phyloP scores from a whole-genome alignment of 1,140 invertebrate species.

The Coelopa frigida region DNA sequence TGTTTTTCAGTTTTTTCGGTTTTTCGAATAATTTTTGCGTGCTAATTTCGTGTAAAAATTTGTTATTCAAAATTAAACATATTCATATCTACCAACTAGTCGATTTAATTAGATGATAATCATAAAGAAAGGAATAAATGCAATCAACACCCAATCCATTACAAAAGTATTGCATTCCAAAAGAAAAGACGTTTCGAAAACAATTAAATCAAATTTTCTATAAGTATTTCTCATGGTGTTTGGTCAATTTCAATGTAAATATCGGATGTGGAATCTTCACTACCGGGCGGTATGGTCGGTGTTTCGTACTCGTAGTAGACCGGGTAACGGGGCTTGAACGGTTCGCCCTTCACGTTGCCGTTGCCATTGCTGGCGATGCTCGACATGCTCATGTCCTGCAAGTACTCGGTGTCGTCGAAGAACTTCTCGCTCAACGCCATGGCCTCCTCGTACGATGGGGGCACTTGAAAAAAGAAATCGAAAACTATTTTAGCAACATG shows the following conservation, averaged over 20 bases:
- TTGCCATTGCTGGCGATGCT: conserved; percentile 27
- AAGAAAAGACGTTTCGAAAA: background rate
- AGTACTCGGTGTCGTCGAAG: conserved; percentile 37
- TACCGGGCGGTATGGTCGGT: conserved; percentile 44
- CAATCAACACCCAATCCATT: no score
- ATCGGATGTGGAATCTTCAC: conserved; percentile 37
- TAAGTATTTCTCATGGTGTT: background rate
- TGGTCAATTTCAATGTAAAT: conserved; percentile 3
- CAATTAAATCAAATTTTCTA: background rate
- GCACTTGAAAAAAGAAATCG: conserved; percentile 21
- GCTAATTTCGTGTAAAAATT: no score
- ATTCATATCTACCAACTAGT: no score
- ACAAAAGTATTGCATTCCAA: no score
- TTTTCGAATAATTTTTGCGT: no score
- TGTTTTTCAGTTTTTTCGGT: no score
- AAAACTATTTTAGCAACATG: background rate
- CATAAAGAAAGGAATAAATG: no score
- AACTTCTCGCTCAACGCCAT: conserved; percentile 43
- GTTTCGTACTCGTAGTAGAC: conserved; percentile 44
- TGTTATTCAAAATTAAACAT: no score
- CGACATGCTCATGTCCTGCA: conserved; percentile 41
- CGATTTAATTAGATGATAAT: no score
- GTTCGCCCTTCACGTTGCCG: conserved; percentile 26
- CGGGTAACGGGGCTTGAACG: conserved; percentile 42
- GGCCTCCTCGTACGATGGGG: conserved; percentile 42